Evolutionary conservation across 2,888 invertebrate species (phyloP), one percentile per base, ranked within the genome.

Genomic region (Allacma fusca): DNA sequence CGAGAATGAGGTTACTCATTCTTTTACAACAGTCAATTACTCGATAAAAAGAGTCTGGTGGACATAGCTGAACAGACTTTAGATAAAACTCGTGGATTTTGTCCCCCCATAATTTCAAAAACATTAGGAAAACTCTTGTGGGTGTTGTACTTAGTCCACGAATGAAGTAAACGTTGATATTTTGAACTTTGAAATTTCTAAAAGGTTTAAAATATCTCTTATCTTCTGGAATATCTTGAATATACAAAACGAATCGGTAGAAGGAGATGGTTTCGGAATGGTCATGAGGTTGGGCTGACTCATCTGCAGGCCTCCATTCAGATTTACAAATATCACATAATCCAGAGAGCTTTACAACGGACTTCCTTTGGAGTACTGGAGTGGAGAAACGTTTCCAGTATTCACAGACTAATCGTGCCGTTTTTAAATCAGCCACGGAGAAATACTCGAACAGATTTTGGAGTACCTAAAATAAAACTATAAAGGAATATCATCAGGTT

Each of bases 151-250:
- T 57, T 28, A 76, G n/a, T 12, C 70, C 28, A 16, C 68, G 76
- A n/a, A 76, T 76, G 24, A 76, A 70, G 40, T 76, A 76, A 16
- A 76, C 24, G 19, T 76, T 76, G 2, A 76, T 28, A n/a, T 76
- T 50, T 43, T 44, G 34, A 76, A 76, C 68, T 24, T 62, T 28
- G 34, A 76, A 76, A 62, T 76, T 76, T 43, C 57, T 29, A 23
- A 57, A 72, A 19, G 68, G 68, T 2, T 29, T 21, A 7, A 26
- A n/a, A 12, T 70, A 50, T 34, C 76, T 12, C 2, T 76, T 69
- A 13, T 34, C 34, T 13, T 28, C 19, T 21, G 34, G 68, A 34
- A 76, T 57, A 23, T 40, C n/a, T 23, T 76, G 76, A 16, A 34
- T 1, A 21, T 69, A 29, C 12, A 57, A 44, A 13, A 76, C 43